phyloP scores from a whole-genome alignment of 2,113 vertebrate genomes.

The Vidua chalybeata region DNA sequence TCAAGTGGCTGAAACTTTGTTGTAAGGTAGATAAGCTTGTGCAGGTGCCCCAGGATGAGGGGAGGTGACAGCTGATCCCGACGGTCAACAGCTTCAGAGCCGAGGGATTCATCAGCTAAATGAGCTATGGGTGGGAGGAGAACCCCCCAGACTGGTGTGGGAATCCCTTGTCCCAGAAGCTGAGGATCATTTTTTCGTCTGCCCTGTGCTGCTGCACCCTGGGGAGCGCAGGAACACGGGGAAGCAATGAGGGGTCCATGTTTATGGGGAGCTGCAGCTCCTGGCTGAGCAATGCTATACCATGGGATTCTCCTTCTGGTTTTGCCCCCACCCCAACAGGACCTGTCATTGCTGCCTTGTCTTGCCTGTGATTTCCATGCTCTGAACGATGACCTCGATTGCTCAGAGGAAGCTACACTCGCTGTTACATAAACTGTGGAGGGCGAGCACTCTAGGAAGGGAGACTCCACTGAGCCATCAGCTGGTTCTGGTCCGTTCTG shows the following conservation, averaged over 20 bases:
- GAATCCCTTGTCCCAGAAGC: background rate
- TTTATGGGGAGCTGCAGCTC: background rate
- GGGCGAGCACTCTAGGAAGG: background rate
- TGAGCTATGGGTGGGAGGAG: background rate
- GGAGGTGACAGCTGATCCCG: background rate
- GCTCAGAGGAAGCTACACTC: background rate
- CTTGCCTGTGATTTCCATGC: background rate
- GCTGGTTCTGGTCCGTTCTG: accelerated
- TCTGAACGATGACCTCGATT: slow-evolving; percentile 17
- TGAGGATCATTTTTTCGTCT: accelerated
- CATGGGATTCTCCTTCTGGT: background rate
- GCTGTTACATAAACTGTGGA: background rate
- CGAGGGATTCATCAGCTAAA: background rate
- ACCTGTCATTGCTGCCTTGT: background rate
- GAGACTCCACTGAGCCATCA: background rate
- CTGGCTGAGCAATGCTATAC: background rate
- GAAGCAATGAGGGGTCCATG: accelerated
- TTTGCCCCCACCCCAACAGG: background rate
- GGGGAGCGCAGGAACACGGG: background rate
- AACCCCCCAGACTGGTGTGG: background rate
- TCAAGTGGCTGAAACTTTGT: slow-evolving; percentile 14
- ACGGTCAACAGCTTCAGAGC: background rate
- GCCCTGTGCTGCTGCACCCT: background rate
- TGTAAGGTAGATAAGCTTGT: background rate
- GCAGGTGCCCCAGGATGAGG: background rate